Base-by-base conservation (phyloP, 2,113 vertebrate species). In the Oncorhynchus clarkii region DNA sequence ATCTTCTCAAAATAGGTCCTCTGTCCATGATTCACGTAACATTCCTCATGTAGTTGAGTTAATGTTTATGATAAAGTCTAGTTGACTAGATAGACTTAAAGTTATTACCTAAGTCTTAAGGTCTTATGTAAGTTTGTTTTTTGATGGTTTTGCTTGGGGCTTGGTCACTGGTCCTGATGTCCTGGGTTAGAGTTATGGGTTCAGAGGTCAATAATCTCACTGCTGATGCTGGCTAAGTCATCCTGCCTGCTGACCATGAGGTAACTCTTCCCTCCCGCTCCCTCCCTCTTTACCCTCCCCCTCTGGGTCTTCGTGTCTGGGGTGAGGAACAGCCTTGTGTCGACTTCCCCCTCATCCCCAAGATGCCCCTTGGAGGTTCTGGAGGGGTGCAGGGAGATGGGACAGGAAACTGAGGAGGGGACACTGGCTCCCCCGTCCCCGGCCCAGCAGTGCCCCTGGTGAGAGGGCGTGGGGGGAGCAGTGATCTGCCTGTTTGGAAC, bases 181-280 rank as follows among this genome's bases (percentile, higher is more conserved):
- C 60, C 24, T 68, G n/a, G 24, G 49, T 80, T 72, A 69, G 24
- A 45, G 39, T 45, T 45, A 45, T 45, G 39, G 39, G 68, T 80
- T 96, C 86, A 99, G 84, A 99, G 90, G 87, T 99, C 95, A 3
- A 98, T 98, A 77, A 98, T 98, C 78, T 99, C 97, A 49, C 97
- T 99, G 87, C 94, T 96, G 83, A 96, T 92, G 75, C 97, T 99
- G 78, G 93, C 94, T 3, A 95, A 93, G 60, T 97, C 97, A 18
- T 90, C 92, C 0, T 93, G 89, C 71, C 92, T 93, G 88, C 90
- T 86, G 6, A 95, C 94, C 54, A 94, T 92, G 9, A 95, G 85
- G 84, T 95, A 93, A 74, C 92, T 73, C 11, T 91, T 72, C 13
- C 91, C 90, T 18, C 84, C 89, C 5, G 88, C 91, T 4, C 66